Evolutionary conservation across 2,797 vertebrate species (phyloP).

Genomic region (Apodemus agrarius): DNA sequence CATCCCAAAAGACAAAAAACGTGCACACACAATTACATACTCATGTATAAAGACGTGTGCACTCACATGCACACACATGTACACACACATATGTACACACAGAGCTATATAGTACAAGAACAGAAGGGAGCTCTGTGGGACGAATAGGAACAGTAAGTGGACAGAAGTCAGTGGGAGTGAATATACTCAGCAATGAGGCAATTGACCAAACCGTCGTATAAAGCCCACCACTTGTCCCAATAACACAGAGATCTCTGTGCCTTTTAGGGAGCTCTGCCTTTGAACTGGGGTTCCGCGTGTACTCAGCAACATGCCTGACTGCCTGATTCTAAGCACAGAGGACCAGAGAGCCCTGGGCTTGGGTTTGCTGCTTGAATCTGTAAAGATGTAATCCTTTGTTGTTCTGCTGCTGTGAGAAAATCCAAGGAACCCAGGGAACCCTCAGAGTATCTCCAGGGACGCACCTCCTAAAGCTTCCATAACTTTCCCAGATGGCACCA

Average conservation of each 20-base stretch:
- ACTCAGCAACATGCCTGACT: neutral
- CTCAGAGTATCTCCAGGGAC: neutral
- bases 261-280: neutral
- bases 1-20: neutral
- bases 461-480: neutral
- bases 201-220: neutral
- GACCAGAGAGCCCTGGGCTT: neutral
- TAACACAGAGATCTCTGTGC: neutral
- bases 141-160: neutral
- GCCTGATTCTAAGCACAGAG: neutral
- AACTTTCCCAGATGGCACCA: neutral
- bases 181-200: neutral
- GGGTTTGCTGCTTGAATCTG: neutral
- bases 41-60: neutral
- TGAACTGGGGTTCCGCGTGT: accelerated
- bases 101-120: neutral
- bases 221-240: neutral
- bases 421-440: neutral
- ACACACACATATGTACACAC: neutral
- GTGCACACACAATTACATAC: neutral
- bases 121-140: neutral
- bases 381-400: neutral
- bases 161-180: neutral
- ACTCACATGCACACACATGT: neutral
- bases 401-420: neutral